A percentile compares a stretch with the other conserved stretches of the same genome.
Evolutionary conservation across 2,113 vertebrate genomes (phyloP).

Genomic region (Sinocyclocheilus rhinocerous): DNA sequence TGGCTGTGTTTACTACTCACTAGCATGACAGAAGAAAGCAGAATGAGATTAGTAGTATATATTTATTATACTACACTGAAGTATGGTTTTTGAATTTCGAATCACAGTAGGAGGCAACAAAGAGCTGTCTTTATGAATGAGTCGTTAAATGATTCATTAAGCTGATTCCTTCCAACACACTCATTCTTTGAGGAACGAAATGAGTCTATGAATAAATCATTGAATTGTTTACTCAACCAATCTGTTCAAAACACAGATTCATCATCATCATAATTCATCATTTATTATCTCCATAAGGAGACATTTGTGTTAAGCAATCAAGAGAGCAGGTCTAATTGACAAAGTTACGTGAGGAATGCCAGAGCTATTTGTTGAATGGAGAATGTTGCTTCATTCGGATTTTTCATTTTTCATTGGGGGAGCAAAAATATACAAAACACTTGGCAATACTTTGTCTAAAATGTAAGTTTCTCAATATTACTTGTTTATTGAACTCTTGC

Average conservation of each 20-base stretch:
- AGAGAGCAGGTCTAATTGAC: no score
- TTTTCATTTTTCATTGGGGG: neutral
- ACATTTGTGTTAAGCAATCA: no score
- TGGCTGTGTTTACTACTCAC: conserved; percentile 12
- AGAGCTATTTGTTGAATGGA: neutral
- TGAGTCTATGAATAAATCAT: neutral
- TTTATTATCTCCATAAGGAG: no score
- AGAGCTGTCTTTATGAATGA: neutral
- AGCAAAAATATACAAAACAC: neutral
- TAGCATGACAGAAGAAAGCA: conserved; percentile 36
- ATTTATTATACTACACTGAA: neutral
- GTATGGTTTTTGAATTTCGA: neutral
- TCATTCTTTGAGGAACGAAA: neutral
- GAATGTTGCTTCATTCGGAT: neutral
- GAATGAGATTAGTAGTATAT: neutral
- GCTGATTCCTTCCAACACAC: neutral
- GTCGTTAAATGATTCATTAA: neutral
- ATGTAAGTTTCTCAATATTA: neutral
- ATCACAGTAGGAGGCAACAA: neutral
- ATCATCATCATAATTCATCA: no score
- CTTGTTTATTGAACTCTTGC: neutral
- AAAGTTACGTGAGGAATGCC: neutral
- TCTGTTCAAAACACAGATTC: neutral
- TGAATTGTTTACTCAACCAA: neutral
- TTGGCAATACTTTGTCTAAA: neutral